Evolutionary conservation across 2,113 vertebrate genomes (phyloP), one percentile per base, ranked within the genome.

Genomic region (Psammodynastes pulverulentus): DNA sequence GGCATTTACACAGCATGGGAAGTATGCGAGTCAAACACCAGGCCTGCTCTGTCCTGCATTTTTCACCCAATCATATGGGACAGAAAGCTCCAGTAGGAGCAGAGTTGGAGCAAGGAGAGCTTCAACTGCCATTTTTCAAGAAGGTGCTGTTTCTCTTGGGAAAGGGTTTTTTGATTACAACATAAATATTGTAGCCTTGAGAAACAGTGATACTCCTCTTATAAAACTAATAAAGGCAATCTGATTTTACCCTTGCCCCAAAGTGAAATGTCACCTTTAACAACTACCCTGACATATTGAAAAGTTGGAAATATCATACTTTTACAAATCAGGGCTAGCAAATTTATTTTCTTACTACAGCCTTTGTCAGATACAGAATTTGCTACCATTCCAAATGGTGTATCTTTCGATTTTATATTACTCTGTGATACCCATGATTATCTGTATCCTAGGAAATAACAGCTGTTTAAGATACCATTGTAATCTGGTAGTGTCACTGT

Each of bases 291-390:
- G 49, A 90, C 53, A 34, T 39, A 26, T 49, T 45, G 92, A 52
- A 48, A 90, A 91, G 72, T 34, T n/a, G 54, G 34, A 89, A 17
- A 89, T 86, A 91, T 89, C 0, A 0, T 88, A n/a, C 17, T 54
- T 48, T 26, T 84, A 49, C 10, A 12, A 79, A 0, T 0, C 72
- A 84, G 15, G 29, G 7, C 24, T 91, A 85, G 49, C 85, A 8
- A n/a, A 48, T 49, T 49, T 1, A 7, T 19, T 29, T 26, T 26
- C 67, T 13, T 46, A 19, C 1, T 8, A 39, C 0, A 0, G 0
- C 7, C 9, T 85, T 92, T 86, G 87, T 86, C 10, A 3, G 10
- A 84, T 17, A 0, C 19, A 53, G 13, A 45, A 85, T 56, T 91
- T 45, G 12, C 39, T 85, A 85, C 72, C 7, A 21, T 54, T 91